Evolutionary conservation across 2,113 vertebrate genomes (phyloP), one percentile per base, ranked within the genome.

Genomic region (Nothobranchius furzeri): DNA sequence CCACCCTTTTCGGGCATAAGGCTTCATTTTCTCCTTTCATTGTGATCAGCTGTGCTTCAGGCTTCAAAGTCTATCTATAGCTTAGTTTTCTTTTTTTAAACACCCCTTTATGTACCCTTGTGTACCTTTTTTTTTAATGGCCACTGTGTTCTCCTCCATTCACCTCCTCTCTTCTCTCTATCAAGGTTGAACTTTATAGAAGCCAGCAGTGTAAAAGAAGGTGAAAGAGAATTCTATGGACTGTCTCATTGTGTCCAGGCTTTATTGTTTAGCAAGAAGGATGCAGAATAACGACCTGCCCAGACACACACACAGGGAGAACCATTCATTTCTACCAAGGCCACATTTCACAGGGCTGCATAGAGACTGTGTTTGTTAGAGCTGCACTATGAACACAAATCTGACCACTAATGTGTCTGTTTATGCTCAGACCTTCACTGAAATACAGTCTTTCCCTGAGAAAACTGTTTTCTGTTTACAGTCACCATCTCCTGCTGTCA

Each of bases 151-250:
- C 50, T n/a, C 59, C 63, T 68, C 68, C 49, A 48, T 25, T 61
- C 61, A 25, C 48, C 59, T 67, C 60, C 69, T 80, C 65, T 76
- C 76, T 65, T 63, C 49, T 65, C 78, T 81, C 75, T 54, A 76
- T 89, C 91, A 92, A 93, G 89, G 90, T 91, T 91, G 87, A 93
- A 90, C 88, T 91, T 93, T 92, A 92, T 88, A 85, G 89, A 86
- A 81, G 88, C 53, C 86, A 73, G 67, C 59, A 67, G 80, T 74
- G 81, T 89, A 77, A 90, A 87, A 88, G 50, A 78, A 76, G 79
- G 75, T 77, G 76, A 73, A 80, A 75, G 75, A 59, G 70, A 83
- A 78, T 86, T 86, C 89, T 86, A 83, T 89, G 87, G 85, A 82
- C 82, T 52, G 72, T 79, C 79, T 89, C 88, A 81, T 89, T 91